Evolutionary conservation across 2,888 invertebrate species (phyloP).

Genomic region (Dolichopus griseipennis): DNA sequence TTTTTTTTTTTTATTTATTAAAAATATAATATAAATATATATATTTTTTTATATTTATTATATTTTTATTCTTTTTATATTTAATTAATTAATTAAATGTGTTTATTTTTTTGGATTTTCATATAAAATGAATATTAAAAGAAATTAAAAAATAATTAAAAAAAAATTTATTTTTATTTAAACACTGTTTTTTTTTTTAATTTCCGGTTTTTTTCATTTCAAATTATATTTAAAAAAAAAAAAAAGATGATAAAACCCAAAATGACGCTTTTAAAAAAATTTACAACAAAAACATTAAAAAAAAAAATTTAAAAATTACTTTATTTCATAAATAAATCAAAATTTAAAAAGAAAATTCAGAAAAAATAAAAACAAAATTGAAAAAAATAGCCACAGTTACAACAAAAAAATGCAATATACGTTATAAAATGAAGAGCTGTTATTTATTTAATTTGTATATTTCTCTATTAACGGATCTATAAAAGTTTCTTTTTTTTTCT

Average conservation of each 20-base stretch:
- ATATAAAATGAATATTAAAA: neutral
- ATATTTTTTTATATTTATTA: neutral
- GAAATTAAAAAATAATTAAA: neutral
- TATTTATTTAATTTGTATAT: too few species aligned
- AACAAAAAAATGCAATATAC: too few species aligned
- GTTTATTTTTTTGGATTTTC: neutral
- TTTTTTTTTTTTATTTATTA: slow-evolving; percentile 13
- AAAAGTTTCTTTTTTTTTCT: too few species aligned
- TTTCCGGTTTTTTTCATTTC: slow-evolving; percentile 2
- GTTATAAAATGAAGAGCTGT: too few species aligned
- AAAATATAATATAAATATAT: neutral
- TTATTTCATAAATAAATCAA: neutral
- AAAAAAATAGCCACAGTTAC: too few species aligned
- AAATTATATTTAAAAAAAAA: neutral
- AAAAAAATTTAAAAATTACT: neutral
- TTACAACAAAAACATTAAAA: slow-evolving; percentile 9
- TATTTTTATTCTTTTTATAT: neutral
- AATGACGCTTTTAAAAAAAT: slow-evolving; percentile 1
- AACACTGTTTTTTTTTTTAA: slow-evolving; percentile 2
- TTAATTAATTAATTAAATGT: neutral
- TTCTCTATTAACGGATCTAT: too few species aligned
- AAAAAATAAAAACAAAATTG: too few species aligned
- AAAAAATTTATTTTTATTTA: neutral
- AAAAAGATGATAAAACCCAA: too few species aligned
- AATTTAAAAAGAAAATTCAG: too few species aligned